Evolutionary conservation across 2,888 invertebrate genomes (phyloP).

Genomic region (Trachelus iudaicus): DNA sequence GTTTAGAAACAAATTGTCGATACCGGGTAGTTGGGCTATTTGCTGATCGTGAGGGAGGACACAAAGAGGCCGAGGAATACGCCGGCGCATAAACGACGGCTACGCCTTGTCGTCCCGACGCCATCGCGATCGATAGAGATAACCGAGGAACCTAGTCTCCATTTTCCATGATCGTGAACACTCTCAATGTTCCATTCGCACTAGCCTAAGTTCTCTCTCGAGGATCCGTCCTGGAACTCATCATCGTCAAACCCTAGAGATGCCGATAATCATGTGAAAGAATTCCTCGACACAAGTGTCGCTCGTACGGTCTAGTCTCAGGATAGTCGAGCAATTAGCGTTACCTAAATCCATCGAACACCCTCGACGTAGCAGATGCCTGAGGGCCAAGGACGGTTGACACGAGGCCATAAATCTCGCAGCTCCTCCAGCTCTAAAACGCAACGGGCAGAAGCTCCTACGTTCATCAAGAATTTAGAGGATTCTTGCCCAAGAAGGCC

Average conservation of each 20-base stretch:
- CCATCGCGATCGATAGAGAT: slow-evolving; percentile 59
- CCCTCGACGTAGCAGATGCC: neutral
- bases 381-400: neutral
- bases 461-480: neutral
- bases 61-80: slow-evolving; percentile 24
- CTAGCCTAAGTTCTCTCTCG: neutral
- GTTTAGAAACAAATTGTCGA: neutral
- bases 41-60: slow-evolving; percentile 20
- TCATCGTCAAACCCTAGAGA: neutral
- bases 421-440: neutral
- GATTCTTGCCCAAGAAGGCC: neutral
- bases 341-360: slow-evolving; percentile 23
- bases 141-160: neutral
- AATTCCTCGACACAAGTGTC: slow-evolving; percentile 2
- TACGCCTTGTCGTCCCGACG: slow-evolving; percentile 49
- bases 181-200: neutral
- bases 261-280: neutral
- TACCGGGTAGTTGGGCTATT: neutral
- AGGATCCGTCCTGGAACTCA: neutral
- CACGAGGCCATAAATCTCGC: neutral
- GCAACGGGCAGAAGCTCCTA: neutral
- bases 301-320: slow-evolving; percentile 27
- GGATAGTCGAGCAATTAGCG: slow-evolving; percentile 39
- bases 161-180: neutral
- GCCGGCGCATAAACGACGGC: slow-evolving; percentile 13